A percentile compares a stretch with the other conserved stretches of the same genome.
phyloP scores from a whole-genome alignment of 2,888 invertebrate species.

The Chironomus tentans region DNA sequence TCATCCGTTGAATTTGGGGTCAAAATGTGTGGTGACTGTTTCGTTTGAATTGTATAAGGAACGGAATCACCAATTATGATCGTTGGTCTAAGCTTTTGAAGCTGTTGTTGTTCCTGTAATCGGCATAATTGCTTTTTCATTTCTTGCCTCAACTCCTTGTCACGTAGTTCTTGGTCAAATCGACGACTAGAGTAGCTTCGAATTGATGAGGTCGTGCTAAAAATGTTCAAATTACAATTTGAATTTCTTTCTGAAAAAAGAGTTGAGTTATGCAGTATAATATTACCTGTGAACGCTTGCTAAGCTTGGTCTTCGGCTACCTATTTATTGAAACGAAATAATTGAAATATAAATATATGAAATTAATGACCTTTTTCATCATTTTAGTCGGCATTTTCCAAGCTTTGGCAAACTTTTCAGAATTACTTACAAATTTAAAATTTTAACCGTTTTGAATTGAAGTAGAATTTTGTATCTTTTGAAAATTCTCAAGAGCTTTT shows the following conservation, averaged over 20 bases:
- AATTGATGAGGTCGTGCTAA: conserved; percentile 69
- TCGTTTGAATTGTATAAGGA: conserved; percentile 33
- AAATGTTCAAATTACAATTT: not conserved
- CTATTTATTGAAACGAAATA: conserved; percentile 41
- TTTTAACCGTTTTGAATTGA: not conserved
- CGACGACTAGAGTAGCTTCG: conserved; percentile 72
- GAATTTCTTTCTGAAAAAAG: not conserved
- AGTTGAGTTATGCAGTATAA: not conserved
- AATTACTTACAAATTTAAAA: not conserved
- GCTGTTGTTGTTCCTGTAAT: conserved; percentile 49
- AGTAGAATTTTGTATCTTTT: not conserved
- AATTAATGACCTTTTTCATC: too few species aligned
- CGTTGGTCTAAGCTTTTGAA: conserved; percentile 47
- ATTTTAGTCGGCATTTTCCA: too few species aligned
- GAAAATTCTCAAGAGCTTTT: too few species aligned
- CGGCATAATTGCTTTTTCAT: conserved; percentile 67
- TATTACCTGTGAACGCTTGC: conserved; percentile 57
- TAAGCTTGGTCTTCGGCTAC: conserved; percentile 80
- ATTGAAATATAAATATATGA: not conserved
- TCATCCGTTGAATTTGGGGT: conserved; percentile 79
- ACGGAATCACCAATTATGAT: conserved; percentile 44
- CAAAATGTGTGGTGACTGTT: conserved; percentile 49
- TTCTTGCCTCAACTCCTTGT: conserved; percentile 67
- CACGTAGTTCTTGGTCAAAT: conserved; percentile 71
- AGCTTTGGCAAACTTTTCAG: too few species aligned